Percentiles rank a stretch among this genome's conserved stretches.
These are phyloP conservation scores for Drosophila demipolita DNA, from an alignment of 2,888 invertebrate species.

Conservation along the genomic window DNA sequence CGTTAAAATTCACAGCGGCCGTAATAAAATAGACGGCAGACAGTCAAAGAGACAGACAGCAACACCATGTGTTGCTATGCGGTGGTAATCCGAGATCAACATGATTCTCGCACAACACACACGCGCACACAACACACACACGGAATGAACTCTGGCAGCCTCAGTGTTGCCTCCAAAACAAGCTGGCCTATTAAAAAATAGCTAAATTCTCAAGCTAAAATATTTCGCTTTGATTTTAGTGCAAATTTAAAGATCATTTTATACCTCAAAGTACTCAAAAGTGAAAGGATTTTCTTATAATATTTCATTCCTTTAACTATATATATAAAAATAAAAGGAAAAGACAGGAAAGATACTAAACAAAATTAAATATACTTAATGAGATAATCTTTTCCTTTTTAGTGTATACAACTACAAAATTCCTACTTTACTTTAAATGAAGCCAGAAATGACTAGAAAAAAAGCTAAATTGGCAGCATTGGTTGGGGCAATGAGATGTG, in stretches of 20 bases:
- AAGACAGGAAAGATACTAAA: not conserved
- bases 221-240: not conserved
- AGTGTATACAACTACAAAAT: not conserved
- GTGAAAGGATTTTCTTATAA: not conserved
- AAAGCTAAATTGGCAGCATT: constrained; percentile 1
- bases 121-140: not conserved
- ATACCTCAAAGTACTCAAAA: not conserved
- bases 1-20: constrained; percentile 72
- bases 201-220: not conserved
- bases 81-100: constrained; percentile 55
- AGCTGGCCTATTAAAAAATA: not conserved
- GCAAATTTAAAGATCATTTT: too few species aligned
- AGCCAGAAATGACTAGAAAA: not conserved
- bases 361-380: not conserved
- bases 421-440: not conserved
- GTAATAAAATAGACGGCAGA: constrained; percentile 44
- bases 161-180: not conserved
- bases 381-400: not conserved
- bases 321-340: not conserved
- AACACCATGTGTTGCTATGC: constrained; percentile 55
- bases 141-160: constrained; percentile 29
- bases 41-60: constrained; percentile 9
- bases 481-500: constrained; percentile 41
- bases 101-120: constrained; percentile 10
- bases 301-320: not conserved